Base-by-base conservation (phyloP, 2,797 vertebrate genomes). In the Cuculus canorus region DNA sequence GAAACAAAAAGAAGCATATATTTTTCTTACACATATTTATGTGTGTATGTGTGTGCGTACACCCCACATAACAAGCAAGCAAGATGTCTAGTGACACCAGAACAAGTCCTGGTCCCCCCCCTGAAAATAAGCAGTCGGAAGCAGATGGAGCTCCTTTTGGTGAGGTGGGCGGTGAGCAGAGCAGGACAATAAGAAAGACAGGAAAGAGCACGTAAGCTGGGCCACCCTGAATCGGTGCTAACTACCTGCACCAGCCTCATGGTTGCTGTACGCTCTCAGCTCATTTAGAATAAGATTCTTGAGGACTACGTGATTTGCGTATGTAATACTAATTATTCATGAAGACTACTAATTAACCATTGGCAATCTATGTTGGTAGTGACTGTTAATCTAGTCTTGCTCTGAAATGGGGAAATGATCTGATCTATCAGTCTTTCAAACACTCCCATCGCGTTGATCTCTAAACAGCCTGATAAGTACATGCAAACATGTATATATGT, bases 311-410 rank as follows among this genome's bases (percentile, higher is more conserved):
- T 82, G 50, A 72, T 88, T 82, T 80, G 37, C 37, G 32, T 43
- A 22, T 19, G 21, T 24, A 32, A 54, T 69, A 32, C 10, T 90
- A 57, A 50, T 83, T 90, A 71, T 81, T 93, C 37, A 17, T 50
- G 5, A 79, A 93, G 75, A 28, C 37, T 84, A 86, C 56, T 56
- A 91, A 88, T 78, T 88, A 92, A 66, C 35, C 19, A 45, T 32
- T 65, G 24, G 30, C 52, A 56, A 21, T 33, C 39, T 45, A 1
- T 48, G 19, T 33, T 54, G 35, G 27, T 70, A 61, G 30, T 50
- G 41, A 65, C 43, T 23, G 21, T 37, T 53, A n/a, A 50, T 75
- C 35, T 68, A 28, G 8, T 33, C 43, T 5, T 79, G 15, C 41
- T 92, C 73, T 35, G 66, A 72, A 76, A 63, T 70, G 47, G 76